Evolutionary conservation across 2,888 invertebrate species (phyloP), one percentile per base, ranked within the genome.

Genomic region (Baccha elongata): DNA sequence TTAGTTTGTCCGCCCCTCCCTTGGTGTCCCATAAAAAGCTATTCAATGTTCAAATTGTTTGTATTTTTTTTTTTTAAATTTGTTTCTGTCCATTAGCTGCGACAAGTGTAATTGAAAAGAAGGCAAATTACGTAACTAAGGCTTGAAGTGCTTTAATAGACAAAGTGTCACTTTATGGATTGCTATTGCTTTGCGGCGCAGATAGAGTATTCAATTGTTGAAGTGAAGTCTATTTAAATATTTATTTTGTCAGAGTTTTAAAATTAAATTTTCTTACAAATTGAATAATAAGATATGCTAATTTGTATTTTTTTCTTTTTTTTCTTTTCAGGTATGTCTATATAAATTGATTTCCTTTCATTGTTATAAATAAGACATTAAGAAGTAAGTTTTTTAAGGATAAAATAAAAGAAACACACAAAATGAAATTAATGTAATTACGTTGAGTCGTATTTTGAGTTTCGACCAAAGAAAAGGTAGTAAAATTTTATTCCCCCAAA

Each of bases 251-350:
- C 65, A 62, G 15, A 19, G 17, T 35, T 58, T 21, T 19, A 29
- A 23, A 3, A 23, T 11, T 62, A 32, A 58, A 26, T 37, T 46
- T 37, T 35, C 48, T 21, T n/a, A 6, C 11, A 46, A 10, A 19
- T 35, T 53, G 7, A 6, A n/a, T 19, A 13, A 11, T 29, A 21
- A 55, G 55, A 48, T 80, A 21, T 64, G 62, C 62, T 80, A 74
- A 80, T 48, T 17, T 13, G 40, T 74, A 42, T 48, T 71, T 19
- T 15, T 64, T 80, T 48, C 29, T 44, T 29, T 48, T 40, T 48
- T 78, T 19, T 78, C 62, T 50, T 80, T 80, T 11, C 75, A 80
- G 80, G 80, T 80, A 80, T 69, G 80, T 80, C 40, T 46, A 15
- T 3, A 26, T 19, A 46, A 32, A 32, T 11, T 35, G 17, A 40